Evolutionary conservation across 2,797 vertebrate species (phyloP).

Genomic region (Gymnodraco acuticeps): DNA sequence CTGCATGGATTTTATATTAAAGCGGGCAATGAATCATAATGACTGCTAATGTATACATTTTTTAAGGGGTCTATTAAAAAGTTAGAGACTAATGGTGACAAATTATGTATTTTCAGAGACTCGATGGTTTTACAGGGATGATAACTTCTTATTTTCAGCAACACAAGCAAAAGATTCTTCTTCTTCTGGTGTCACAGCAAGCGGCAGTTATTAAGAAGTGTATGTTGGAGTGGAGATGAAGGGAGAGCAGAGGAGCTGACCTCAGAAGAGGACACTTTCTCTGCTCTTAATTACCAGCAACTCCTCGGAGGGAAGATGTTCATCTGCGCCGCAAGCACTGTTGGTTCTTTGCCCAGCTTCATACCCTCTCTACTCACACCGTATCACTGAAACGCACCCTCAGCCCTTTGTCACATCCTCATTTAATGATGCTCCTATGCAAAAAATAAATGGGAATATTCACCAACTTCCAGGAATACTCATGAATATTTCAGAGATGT

Average conservation of each 20-base stretch:
- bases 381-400: constrained; percentile 30
- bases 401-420: constrained; percentile 49
- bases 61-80: constrained; percentile 7
- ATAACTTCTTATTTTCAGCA: constrained; percentile 4
- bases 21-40: constrained; percentile 11
- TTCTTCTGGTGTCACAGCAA: background rate
- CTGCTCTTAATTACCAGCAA: constrained; percentile 56
- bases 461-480: constrained; percentile 42
- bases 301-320: constrained; percentile 33
- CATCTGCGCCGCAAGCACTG: constrained; percentile 9
- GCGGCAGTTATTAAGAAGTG: constrained; percentile 30
- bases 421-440: constrained; percentile 61
- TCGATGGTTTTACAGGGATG: constrained; percentile 14
- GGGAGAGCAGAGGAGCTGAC: constrained; percentile 47
- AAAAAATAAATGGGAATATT: constrained; percentile 31
- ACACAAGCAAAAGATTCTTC: constrained; percentile 15
- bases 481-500: constrained; percentile 60
- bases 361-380: background rate
- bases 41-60: constrained; percentile 1
- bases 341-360: constrained; percentile 15
- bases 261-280: constrained; percentile 46
- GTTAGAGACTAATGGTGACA: constrained; percentile 8
- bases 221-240: constrained; percentile 4
- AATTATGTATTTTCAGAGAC: constrained; percentile 12
- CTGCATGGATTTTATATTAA: constrained; percentile 18